Base-by-base conservation (phyloP, 2,113 vertebrate species). In the Illadopsis cleaveri region DNA sequence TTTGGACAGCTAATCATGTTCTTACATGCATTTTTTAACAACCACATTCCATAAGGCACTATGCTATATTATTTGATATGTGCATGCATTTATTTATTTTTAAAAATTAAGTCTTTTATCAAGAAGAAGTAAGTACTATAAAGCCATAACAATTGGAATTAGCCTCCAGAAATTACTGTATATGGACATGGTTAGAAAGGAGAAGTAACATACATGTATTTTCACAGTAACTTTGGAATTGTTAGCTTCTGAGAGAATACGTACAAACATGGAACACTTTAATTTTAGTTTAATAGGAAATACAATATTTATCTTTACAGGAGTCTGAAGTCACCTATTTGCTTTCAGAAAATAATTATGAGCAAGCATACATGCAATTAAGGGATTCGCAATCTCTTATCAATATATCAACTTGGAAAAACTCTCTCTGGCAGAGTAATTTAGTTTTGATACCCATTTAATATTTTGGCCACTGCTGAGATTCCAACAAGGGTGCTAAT, bases 401-500 rank as follows among this genome's bases (percentile, higher is more conserved):
- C 76, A 83, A 92, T 96, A 64, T 75, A 93, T 92, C 1, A 30
- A 90, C 51, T 93, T 90, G 72, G 79, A 83, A 57, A 89, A 85
- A 64, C 17, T 92, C 68, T 85, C n/a, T 82, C 47, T 78, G 60
- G 38, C 22, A 66, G 58, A 88, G 45, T 83, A 86, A 94, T 93
- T 93, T 66, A 90, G 47, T 93, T 95, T 95, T 93, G 64, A 92
- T 94, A 92, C n/a, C 37, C 60, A 92, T 90, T 96, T 93, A 92
- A 90, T 92, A 90, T 94, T 96, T 96, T 70, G 51, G 71, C 60
- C 71, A 70, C 88, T 93, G 82, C 60, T 89, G 90, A 86, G 85
- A 95, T 81, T 83, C 79, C 64, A 75, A 56, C 75, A 90, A 95
- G 80, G 82, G 82, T 95, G 93, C 81, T 96, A 95, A 97, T 97